Percentiles rank a stretch among this genome's conserved stretches.
Evolutionary conservation across 2,888 invertebrate species (phyloP).

Genomic region (Myathropa florea): DNA sequence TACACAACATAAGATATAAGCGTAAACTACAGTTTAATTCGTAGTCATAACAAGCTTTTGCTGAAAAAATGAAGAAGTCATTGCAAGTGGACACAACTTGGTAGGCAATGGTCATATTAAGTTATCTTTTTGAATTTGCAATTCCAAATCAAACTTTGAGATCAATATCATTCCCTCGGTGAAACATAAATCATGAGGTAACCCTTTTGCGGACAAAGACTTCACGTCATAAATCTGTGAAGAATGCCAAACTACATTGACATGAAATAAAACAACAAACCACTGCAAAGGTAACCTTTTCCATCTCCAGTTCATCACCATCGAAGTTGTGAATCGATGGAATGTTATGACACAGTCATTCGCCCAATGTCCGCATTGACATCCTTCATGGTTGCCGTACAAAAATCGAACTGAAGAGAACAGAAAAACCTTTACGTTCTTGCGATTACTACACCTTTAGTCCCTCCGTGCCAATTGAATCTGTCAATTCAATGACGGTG

Average conservation of each 20-base stretch:
- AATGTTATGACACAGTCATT: conserved; percentile 16
- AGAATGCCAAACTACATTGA: not conserved
- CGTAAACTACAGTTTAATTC: too few species aligned
- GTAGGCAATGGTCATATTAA: too few species aligned
- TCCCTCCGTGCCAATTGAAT: conserved; percentile 39
- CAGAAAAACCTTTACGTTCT: not conserved
- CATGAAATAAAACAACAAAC: conserved; percentile 14
- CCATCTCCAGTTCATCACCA: not conserved
- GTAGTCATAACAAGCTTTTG: too few species aligned
- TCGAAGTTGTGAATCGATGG: not conserved
- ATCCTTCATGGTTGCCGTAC: not conserved
- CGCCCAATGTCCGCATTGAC: conserved; percentile 1
- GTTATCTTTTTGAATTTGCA: not conserved
- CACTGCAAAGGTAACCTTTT: not conserved
- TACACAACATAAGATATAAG: too few species aligned
- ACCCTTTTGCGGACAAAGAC: not conserved
- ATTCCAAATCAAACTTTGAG: not conserved
- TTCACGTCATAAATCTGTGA: not conserved
- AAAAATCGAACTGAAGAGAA: not conserved
- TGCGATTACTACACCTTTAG: conserved; percentile 3
- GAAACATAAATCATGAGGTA: conserved; percentile 1
- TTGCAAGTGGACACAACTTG: not conserved
- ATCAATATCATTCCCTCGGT: not conserved
- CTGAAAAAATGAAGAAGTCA: too few species aligned
- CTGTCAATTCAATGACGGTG: conserved; percentile 6